Evolutionary conservation across 2,888 invertebrate genomes (phyloP).

Genomic region (Magallana nippona): DNA sequence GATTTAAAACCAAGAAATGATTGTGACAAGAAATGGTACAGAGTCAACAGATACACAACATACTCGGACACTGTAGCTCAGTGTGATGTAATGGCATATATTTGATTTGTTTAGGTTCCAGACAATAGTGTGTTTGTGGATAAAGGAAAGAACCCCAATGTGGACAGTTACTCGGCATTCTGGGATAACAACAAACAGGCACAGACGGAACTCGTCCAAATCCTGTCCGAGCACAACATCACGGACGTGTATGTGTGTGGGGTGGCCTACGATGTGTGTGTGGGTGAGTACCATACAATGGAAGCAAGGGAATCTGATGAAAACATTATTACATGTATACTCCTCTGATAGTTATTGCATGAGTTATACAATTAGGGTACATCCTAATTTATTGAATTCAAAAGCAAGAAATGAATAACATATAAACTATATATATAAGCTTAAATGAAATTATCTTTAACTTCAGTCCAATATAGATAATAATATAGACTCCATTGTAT

Average conservation of each 20-base stretch:
- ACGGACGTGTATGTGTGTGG: constrained; percentile 97
- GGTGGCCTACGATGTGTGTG: constrained; percentile 96
- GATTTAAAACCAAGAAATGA: too few species aligned
- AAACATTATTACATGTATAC: neutral
- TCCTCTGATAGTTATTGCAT: too few species aligned
- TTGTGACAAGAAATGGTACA: too few species aligned
- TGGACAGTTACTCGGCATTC: constrained; percentile 98
- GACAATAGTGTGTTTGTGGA: constrained; percentile 71
- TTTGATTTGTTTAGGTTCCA: constrained; percentile 62
- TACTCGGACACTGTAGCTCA: too few species aligned
- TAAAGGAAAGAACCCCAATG: constrained; percentile 92
- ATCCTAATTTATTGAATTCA: too few species aligned
- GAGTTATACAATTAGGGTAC: too few species aligned
- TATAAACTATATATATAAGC: too few species aligned
- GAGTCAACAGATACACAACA: too few species aligned
- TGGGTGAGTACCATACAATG: constrained; percentile 79
- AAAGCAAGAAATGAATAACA: too few species aligned
- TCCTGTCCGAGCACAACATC: constrained; percentile 88
- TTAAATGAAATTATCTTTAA: too few species aligned
- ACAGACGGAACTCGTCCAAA: constrained; percentile 90
- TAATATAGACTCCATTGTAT: too few species aligned
- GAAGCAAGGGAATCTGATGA: neutral
- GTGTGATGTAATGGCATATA: neutral
- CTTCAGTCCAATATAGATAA: too few species aligned
- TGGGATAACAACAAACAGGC: constrained; percentile 97